These are phyloP conservation scores for Vanessa tameamea DNA, from an alignment of 1,140 invertebrate genomes.

Conservation along the genomic window DNA sequence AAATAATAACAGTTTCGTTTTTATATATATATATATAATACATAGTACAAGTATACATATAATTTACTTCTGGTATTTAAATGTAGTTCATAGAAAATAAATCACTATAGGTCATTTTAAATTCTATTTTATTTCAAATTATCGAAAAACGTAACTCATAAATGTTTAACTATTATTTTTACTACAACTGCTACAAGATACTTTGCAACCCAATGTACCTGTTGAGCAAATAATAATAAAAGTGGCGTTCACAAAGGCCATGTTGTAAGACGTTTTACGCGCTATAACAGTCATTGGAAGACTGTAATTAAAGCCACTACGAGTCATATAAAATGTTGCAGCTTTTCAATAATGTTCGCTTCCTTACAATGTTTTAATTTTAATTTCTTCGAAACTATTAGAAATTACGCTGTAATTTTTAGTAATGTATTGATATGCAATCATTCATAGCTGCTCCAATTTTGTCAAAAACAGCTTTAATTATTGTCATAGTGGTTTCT, in stretches of 20 bases:
- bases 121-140: neutral
- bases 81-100: neutral
- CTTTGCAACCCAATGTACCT: constrained; percentile 41
- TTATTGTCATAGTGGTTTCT: too few species aligned
- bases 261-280: constrained; percentile 53
- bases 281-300: constrained; percentile 49
- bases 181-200: constrained; percentile 21
- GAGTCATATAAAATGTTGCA: constrained; percentile 48
- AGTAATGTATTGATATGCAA: too few species aligned
- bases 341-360: constrained; percentile 42
- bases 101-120: neutral
- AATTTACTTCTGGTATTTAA: too few species aligned
- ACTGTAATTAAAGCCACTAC: constrained; percentile 53
- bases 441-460: too few species aligned
- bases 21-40: too few species aligned
- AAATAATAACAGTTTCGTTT: too few species aligned
- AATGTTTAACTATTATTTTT: constrained; percentile 13
- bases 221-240: constrained; percentile 64
- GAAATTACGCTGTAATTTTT: neutral
- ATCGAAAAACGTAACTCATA: neutral
- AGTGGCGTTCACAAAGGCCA: constrained; percentile 46
- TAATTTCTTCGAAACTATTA: neutral
- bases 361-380: constrained; percentile 13
- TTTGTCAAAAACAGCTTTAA: too few species aligned
- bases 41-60: too few species aligned